Conservation (phyloP, 2,797 vertebrate genomes). For the Caiman crocodilus region DNA sequence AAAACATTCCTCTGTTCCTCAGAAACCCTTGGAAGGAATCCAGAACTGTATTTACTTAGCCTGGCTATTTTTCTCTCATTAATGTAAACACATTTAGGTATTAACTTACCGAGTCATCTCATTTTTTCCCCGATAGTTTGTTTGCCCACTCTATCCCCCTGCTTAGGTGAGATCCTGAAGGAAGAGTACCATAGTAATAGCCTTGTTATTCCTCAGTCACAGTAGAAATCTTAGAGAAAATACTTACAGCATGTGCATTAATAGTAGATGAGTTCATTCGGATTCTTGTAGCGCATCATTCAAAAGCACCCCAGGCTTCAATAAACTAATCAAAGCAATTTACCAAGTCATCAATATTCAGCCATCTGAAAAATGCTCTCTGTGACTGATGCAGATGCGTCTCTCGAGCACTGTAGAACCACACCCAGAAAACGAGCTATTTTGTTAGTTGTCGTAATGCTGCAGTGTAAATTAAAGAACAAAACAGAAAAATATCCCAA, state of each 20-base stretch:
- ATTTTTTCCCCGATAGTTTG: neutral
- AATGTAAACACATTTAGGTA: conserved; percentile 14
- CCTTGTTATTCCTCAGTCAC: neutral
- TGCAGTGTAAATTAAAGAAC: neutral
- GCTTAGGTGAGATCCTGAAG: neutral
- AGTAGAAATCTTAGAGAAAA: conserved; percentile 19
- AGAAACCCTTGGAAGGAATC: conserved; percentile 64
- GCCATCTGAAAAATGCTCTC: neutral
- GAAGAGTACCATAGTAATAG: conserved; percentile 9
- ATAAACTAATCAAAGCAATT: conserved; percentile 36
- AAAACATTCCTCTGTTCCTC: conserved; percentile 50
- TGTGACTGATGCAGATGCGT: neutral
- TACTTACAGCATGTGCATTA: neutral
- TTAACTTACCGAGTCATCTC: conserved; percentile 28
- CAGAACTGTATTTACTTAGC: conserved; percentile 10
- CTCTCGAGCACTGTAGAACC: conserved; percentile 18
- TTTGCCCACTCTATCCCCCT: neutral
- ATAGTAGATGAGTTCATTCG: conserved; percentile 34
- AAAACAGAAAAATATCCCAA: neutral
- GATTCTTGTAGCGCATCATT: conserved; percentile 6
- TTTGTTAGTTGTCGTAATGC: neutral
- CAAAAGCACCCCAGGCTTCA: conserved; percentile 5
- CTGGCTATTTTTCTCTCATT: conserved; percentile 3
- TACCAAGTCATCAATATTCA: neutral
- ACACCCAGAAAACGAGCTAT: conserved; percentile 1